Conservation (phyloP, 2,113 vertebrate genomes). For the Riparia riparia region DNA sequence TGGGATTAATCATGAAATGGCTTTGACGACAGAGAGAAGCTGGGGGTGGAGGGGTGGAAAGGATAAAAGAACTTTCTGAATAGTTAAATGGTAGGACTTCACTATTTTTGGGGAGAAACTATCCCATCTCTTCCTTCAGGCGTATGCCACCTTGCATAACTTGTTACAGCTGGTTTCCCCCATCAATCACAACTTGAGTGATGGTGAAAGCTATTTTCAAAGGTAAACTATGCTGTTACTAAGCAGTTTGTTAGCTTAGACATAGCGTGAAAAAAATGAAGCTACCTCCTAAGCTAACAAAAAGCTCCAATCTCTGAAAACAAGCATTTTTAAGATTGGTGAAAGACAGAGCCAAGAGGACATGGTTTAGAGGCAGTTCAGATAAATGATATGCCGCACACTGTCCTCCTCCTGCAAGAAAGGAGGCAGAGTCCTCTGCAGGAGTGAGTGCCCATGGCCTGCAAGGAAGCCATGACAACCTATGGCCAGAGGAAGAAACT, state of each 20-base stretch:
- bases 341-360: not conserved
- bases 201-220: constrained; percentile 13
- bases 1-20: not conserved
- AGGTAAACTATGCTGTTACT: constrained; percentile 3
- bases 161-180: not conserved
- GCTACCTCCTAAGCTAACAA: not conserved
- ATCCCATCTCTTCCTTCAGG: not conserved
- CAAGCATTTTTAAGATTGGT: not conserved
- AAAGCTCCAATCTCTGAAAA: not conserved
- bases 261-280: not conserved
- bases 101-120: constrained; percentile 13
- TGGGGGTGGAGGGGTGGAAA: not conserved
- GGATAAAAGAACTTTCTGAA: constrained; percentile 19
- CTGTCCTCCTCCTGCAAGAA: not conserved
- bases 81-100: not conserved
- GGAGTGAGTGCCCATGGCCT: not conserved
- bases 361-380: not conserved
- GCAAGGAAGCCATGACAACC: not conserved
- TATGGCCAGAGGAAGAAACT: not conserved
- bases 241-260: not conserved
- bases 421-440: not conserved
- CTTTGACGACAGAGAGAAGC: constrained; percentile 46
- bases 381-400: not conserved
- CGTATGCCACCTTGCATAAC: not conserved
- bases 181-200: not conserved